Conservation (phyloP, 2,888 invertebrate genomes). For the Andrena chrysosceles region DNA sequence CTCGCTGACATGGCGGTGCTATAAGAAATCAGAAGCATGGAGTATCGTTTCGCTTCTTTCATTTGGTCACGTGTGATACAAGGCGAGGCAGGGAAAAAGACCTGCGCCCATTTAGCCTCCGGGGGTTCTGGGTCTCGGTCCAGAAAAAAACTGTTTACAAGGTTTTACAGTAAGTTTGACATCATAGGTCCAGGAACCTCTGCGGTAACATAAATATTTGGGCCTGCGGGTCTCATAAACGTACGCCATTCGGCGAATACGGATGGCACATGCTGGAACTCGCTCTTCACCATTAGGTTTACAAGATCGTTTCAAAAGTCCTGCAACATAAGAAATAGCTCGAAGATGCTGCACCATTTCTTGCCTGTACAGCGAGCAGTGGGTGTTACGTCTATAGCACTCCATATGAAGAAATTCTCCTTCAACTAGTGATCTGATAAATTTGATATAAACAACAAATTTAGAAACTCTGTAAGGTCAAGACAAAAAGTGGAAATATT, state of each 20-base stretch:
- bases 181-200: constrained; percentile 70
- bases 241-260: constrained; percentile 62
- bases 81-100: neutral
- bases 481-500: no score
- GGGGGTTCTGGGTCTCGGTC: neutral
- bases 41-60: neutral
- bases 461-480: no score
- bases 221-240: constrained; percentile 62
- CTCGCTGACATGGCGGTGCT: no score
- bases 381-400: neutral
- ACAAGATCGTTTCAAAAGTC: constrained; percentile 34
- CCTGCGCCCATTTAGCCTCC: neutral
- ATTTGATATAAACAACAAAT: no score
- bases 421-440: no score
- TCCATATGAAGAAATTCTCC: neutral
- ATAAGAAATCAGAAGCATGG: neutral
- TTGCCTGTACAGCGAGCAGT: neutral
- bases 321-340: constrained; percentile 2
- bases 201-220: constrained; percentile 69
- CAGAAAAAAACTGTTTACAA: constrained; percentile 34
- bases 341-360: neutral
- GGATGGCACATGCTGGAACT: constrained; percentile 39
- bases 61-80: neutral
- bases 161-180: constrained; percentile 56
- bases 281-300: constrained; percentile 40